These are phyloP conservation scores for Falcaria lacertinaria DNA, from an alignment of 2,888 invertebrate genomes.

Conservation along the genomic window DNA sequence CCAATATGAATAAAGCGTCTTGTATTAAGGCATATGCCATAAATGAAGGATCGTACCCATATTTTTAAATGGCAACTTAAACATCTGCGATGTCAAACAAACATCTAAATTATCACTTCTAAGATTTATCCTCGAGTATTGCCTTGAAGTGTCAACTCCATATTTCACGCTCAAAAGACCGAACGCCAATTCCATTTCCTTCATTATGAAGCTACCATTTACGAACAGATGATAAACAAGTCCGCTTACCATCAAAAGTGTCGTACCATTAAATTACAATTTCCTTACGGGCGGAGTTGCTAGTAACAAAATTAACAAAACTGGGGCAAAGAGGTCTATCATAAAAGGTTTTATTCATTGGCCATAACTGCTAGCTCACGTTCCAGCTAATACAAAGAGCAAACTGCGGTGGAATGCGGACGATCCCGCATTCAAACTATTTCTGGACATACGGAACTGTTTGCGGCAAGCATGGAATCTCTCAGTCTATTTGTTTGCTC, in stretches of 20 bases:
- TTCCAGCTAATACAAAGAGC: constrained; percentile 35
- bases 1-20: too few species aligned
- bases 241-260: background rate
- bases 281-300: background rate
- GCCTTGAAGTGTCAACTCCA: background rate
- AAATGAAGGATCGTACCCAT: too few species aligned
- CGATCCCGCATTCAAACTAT: constrained; percentile 49
- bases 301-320: background rate
- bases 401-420: constrained; percentile 53
- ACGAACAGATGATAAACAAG: background rate
- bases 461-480: constrained; percentile 26
- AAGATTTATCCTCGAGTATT: background rate
- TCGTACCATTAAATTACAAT: background rate
- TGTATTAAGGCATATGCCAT: too few species aligned
- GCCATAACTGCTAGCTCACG: constrained; percentile 10
- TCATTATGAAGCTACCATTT: background rate
- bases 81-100: too few species aligned
- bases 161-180: background rate
- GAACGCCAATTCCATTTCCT: background rate
- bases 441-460: constrained; percentile 59
- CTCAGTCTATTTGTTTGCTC: constrained; percentile 30
- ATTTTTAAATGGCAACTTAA: too few species aligned
- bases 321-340: background rate
- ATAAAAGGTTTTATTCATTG: constrained; percentile 9
- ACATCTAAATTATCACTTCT: too few species aligned